Base-by-base conservation (phyloP, 2,888 invertebrate genomes). In the Synergus japonicus region DNA sequence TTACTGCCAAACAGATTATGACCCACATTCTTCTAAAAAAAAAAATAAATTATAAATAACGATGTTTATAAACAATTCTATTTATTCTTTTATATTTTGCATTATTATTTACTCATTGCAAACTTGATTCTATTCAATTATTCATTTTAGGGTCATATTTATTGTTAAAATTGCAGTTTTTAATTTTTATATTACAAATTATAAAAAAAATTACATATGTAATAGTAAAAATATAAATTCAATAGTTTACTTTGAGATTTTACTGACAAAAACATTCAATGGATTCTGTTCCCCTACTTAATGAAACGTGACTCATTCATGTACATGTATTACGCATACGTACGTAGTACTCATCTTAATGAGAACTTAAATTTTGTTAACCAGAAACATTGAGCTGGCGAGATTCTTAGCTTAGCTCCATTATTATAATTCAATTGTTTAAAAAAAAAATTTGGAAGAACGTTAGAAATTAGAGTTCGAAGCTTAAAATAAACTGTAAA, bases 21-120 rank as follows among this genome's bases (percentile, higher is more conserved):
- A 85, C 80, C 88, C 87, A 86, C 91, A 91, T 91, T 81, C 85
- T 87, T 18, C 82, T 83, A 76, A 29, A 78, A 79, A 44, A 73
- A 2, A 54, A 49, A 73, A 44, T 29, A 29, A 37, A 7, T 37
- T 37, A 49, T 58, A 10, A 15, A 10, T 8, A 54, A 54, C 8
- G 9, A 58, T 58, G 8, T 4, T 15, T 18, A 18, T 18, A 18
- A 18, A 58, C 2, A 0, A 58, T 18, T 18, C 18, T 18, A 58
- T 58, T 7, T 18, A 58, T 9, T 18, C 37, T 37, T 37, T 37
- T 37, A 3, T n/a, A 58, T 9, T 18, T 58, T 58, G n/a, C 18
- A 18, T 58, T 58, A 58, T 10, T 9, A 2, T 18, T 58, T 18
- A 58, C 18, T 9, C 10, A 10, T 3, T 18, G 9, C 2, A 18